Evolutionary conservation across 2,113 vertebrate species (phyloP).

Genomic region (Dromiciops gliroides): DNA sequence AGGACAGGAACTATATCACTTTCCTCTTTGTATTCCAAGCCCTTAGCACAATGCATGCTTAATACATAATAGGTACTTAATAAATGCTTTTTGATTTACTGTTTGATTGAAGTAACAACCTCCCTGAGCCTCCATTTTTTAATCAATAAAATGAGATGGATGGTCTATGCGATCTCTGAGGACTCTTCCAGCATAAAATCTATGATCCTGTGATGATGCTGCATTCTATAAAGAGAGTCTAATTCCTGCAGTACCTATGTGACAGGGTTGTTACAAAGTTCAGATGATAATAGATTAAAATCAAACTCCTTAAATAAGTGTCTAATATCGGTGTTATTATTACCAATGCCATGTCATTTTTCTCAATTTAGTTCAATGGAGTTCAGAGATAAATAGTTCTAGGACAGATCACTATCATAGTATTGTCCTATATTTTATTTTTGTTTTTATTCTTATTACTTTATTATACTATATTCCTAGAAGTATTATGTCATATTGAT

Average conservation of each 20-base stretch:
- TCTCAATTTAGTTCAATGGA: background rate
- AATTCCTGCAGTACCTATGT: background rate
- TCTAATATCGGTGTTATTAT: background rate
- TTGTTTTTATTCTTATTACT: background rate
- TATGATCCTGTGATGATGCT: background rate
- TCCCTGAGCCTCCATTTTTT: background rate
- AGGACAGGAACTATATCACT: background rate
- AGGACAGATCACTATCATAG: background rate
- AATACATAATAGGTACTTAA: background rate
- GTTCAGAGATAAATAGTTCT: background rate
- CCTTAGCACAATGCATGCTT: background rate
- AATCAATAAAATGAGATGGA: background rate
- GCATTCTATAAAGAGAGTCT: background rate
- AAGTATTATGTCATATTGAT: background rate
- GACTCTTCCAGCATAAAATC: background rate
- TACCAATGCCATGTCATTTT: background rate
- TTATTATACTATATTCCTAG: background rate
- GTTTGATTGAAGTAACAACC: background rate
- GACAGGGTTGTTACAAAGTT: background rate
- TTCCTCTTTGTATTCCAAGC: background rate
- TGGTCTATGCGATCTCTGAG: no score
- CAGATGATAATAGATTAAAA: background rate
- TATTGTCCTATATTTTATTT: background rate
- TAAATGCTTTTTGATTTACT: background rate
- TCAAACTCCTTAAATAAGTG: background rate